Conservation (phyloP, 2,113 vertebrate species). For the Percopsis transmontana region DNA sequence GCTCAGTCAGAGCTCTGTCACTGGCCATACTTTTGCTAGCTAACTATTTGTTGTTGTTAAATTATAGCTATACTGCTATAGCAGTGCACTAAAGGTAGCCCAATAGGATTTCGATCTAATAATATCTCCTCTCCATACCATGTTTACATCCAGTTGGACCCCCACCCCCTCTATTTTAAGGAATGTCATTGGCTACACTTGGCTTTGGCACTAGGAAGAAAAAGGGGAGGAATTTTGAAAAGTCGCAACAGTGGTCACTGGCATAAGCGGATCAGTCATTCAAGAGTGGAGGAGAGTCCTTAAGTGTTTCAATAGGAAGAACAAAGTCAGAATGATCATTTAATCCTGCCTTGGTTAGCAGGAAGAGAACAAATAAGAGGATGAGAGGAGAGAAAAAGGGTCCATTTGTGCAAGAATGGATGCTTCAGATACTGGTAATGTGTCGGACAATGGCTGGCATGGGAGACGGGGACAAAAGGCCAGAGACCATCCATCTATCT, state of each 20-base stretch:
- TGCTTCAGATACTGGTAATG: slow-evolving; percentile 29
- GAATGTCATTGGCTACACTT: neutral
- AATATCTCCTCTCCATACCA: slow-evolving; percentile 47
- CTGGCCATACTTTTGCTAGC: too few relatives aligned
- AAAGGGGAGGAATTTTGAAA: slow-evolving; percentile 58
- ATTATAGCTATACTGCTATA: too few relatives aligned
- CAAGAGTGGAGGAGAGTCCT: slow-evolving; percentile 69
- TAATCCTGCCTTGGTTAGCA: slow-evolving; percentile 65
- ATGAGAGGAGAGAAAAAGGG: slow-evolving; percentile 43
- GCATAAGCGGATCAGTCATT: slow-evolving; percentile 78
- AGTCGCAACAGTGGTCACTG: slow-evolving; percentile 56
- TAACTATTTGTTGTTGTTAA: too few relatives aligned
- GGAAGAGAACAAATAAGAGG: slow-evolving; percentile 26
- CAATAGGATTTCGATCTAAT: slow-evolving; percentile 14
- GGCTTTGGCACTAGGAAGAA: neutral
- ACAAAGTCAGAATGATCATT: slow-evolving; percentile 72
- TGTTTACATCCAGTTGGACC: slow-evolving; percentile 60
- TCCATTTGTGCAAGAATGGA: slow-evolving; percentile 51
- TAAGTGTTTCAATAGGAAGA: slow-evolving; percentile 64
- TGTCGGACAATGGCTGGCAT: slow-evolving; percentile 46
- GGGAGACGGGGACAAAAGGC: slow-evolving; percentile 30
- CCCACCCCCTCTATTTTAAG: neutral
- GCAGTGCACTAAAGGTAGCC: too few relatives aligned
- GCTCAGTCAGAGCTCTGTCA: too few relatives aligned
- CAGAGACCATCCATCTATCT: slow-evolving; percentile 24